Conservation (phyloP, 2,797 vertebrate species). For the Clamator glandarius region DNA sequence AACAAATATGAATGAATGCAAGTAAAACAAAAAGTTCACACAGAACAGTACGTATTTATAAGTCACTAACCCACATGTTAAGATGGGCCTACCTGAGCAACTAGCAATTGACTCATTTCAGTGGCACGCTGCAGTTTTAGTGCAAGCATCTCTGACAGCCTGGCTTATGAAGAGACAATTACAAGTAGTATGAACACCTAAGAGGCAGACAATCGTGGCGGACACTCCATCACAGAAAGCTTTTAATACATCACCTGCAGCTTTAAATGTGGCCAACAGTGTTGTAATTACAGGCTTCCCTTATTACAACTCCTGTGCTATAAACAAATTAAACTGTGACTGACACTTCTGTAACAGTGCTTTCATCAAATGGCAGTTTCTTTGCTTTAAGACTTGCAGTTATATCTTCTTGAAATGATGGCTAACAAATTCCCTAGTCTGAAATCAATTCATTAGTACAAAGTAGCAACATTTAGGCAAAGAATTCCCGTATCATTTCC, state of each 20-base stretch:
- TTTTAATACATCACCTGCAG: not conserved
- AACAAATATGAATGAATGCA: not conserved
- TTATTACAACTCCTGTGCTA: not conserved
- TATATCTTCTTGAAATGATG: not conserved
- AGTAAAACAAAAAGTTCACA: not conserved
- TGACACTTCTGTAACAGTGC: not conserved
- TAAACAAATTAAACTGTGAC: not conserved
- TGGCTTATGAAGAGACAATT: not conserved
- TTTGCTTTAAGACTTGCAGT: not conserved
- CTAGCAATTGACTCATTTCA: not conserved
- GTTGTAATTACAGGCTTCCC: not conserved
- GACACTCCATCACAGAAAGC: rapidly evolving
- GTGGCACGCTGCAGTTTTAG: not conserved
- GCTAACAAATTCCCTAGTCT: not conserved
- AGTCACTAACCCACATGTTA: rapidly evolving
- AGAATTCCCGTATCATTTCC: not conserved
- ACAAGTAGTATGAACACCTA: not conserved
- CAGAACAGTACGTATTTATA: not conserved
- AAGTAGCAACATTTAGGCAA: not conserved
- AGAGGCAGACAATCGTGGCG: not conserved
- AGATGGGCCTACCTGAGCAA: not conserved
- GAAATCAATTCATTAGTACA: not conserved
- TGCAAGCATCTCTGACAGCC: not conserved
- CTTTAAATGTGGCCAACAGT: not conserved
- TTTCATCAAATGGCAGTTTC: not conserved